Percentiles rank a stretch among this genome's conserved stretches.
phyloP scores from a whole-genome alignment of 2,888 invertebrate species.

The Melipona bicolor region DNA sequence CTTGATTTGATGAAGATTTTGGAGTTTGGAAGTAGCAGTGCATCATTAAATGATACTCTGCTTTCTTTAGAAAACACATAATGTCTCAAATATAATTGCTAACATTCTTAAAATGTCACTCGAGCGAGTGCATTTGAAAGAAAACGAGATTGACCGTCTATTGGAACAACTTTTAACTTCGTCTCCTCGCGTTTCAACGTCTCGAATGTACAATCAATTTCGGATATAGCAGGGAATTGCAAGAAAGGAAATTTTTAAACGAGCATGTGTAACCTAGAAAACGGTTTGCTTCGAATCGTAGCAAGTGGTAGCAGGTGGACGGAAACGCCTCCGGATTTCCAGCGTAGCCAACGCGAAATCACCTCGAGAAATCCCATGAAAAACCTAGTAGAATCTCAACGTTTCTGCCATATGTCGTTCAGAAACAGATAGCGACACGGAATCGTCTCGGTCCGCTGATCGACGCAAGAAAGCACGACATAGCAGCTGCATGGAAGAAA shows the following conservation, averaged over 20 bases:
- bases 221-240: too few relatives aligned
- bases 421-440: conserved; percentile 68
- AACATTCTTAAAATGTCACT: neutral
- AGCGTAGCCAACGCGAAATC: conserved; percentile 43
- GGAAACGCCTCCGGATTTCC: conserved; percentile 37
- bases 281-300: conserved; percentile 7
- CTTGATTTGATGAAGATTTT: neutral
- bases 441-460: conserved; percentile 77
- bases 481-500: conserved; percentile 79
- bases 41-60: neutral
- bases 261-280: neutral
- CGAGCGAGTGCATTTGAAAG: neutral
- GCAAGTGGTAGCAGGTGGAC: conserved; percentile 51
- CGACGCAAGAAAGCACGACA: conserved; percentile 73
- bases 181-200: neutral
- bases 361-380: conserved; percentile 52
- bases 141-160: neutral
- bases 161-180: neutral
- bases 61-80: neutral
- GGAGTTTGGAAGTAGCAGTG: neutral
- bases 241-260: neutral
- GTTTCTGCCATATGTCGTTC: conserved; percentile 77
- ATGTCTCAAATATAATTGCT: neutral
- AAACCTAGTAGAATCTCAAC: conserved; percentile 77
- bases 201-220: neutral